phyloP scores from a whole-genome alignment of 2,113 vertebrate species.

The Alligator sinensis region DNA sequence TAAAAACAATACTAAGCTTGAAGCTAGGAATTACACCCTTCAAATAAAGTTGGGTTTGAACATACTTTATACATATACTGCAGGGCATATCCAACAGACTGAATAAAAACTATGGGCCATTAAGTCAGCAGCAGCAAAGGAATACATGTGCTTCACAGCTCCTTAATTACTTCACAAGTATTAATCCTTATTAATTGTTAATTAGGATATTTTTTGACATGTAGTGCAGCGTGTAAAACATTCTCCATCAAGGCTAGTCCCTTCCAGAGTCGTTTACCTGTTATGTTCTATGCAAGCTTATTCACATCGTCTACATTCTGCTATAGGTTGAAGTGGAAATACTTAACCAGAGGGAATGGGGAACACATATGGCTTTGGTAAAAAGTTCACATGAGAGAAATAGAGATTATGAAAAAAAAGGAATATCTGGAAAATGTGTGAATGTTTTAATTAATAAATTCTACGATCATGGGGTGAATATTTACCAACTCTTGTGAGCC shows the following conservation, averaged over 20 bases:
- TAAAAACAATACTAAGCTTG: not conserved
- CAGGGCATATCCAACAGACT: not conserved
- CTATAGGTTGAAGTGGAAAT: not conserved
- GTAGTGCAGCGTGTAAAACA: not conserved
- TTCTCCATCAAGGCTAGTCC: not conserved
- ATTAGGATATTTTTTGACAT: not conserved
- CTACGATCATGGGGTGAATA: not conserved
- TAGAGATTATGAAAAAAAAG: not conserved
- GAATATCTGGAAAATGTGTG: not conserved
- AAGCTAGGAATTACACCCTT: conserved; percentile 16
- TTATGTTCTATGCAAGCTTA: not conserved
- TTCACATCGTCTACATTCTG: accelerated
- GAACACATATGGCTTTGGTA: not conserved
- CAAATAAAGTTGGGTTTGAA: not conserved
- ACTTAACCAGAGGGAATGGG: not conserved
- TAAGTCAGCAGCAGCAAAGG: conserved; percentile 18
- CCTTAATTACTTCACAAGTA: conserved; percentile 47
- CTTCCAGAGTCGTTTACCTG: not conserved
- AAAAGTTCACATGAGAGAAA: not conserved
- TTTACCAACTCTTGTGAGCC: not conserved
- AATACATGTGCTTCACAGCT: not conserved
- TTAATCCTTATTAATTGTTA: conserved; percentile 53
- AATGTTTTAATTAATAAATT: not conserved
- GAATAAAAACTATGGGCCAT: not conserved
- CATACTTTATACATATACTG: not conserved